These are phyloP conservation scores for Drosophila littoralis DNA, from an alignment of 1,140 invertebrate species.

Conservation along the genomic window DNA sequence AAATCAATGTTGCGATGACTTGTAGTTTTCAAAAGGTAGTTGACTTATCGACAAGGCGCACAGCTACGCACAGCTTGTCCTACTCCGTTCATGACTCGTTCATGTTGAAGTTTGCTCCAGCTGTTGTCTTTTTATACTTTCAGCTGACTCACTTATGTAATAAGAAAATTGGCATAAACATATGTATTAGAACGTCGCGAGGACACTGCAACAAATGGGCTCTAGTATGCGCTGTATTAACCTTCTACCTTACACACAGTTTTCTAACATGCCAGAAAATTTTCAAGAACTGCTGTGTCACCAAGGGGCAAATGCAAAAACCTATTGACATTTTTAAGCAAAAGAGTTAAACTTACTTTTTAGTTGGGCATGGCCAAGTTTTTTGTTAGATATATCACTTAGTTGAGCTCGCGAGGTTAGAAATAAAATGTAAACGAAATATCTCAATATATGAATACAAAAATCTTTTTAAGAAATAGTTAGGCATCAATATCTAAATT, in stretches of 20 bases:
- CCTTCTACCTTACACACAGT: not conserved
- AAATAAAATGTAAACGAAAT: too few species aligned
- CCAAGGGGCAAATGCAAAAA: slow-evolving; percentile 29
- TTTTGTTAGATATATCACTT: too few species aligned
- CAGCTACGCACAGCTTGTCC: slow-evolving; percentile 1
- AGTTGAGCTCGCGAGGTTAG: too few species aligned
- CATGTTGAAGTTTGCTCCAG: slow-evolving; percentile 15
- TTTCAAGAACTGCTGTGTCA: slow-evolving; percentile 58
- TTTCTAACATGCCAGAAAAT: slow-evolving; percentile 22
- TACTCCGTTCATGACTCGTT: slow-evolving; percentile 11
- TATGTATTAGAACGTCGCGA: slow-evolving; percentile 64
- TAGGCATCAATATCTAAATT: too few species aligned
- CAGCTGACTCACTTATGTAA: slow-evolving; percentile 80
- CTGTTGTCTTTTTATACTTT: slow-evolving; percentile 19
- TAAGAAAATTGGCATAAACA: slow-evolving; percentile 80
- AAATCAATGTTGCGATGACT: slow-evolving; percentile 80
- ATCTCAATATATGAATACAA: too few species aligned
- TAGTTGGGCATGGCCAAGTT: not conserved
- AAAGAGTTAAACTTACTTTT: not conserved
- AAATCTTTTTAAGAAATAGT: too few species aligned
- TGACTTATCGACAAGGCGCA: slow-evolving; percentile 47
- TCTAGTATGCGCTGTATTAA: slow-evolving; percentile 2
- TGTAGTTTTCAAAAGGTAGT: slow-evolving; percentile 35
- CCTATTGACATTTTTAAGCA: not conserved
- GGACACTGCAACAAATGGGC: slow-evolving; percentile 50